These are phyloP conservation scores for Yasuhikotakia modesta DNA, from an alignment of 2,797 vertebrate genomes.

Conservation along the genomic window DNA sequence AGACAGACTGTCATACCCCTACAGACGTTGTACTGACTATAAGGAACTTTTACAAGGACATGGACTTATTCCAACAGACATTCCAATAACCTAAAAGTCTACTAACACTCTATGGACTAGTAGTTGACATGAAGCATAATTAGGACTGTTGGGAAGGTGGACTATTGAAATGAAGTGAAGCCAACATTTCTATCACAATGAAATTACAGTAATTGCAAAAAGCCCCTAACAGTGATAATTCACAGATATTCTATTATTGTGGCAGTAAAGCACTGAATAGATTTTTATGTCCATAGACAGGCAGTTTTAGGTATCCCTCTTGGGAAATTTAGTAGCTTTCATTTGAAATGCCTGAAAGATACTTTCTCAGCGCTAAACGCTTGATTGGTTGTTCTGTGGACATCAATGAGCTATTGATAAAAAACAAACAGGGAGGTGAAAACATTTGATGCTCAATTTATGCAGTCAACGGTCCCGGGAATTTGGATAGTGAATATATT, in stretches of 20 bases:
- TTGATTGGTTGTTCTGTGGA: conserved; percentile 65
- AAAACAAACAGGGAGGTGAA: conserved; percentile 59
- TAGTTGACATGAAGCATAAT: no score
- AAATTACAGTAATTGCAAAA: no score
- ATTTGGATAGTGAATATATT: conserved; percentile 52
- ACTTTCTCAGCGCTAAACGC: conserved; percentile 51
- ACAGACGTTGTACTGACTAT: no score
- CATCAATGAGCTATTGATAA: conserved; percentile 61
- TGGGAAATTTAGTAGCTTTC: conserved; percentile 16
- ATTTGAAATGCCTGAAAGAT: conserved; percentile 41
- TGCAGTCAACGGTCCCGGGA: conserved; percentile 65
- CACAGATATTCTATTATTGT: not conserved
- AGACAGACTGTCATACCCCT: no score
- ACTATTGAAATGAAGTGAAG: no score
- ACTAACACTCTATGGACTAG: no score
- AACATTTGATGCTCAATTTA: conserved; percentile 69
- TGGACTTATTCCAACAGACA: no score
- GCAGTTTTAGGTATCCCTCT: not conserved
- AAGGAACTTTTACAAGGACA: no score
- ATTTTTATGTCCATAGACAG: not conserved
- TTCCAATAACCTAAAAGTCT: no score
- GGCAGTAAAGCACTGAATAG: not conserved
- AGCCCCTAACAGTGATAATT: not conserved
- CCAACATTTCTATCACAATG: no score
- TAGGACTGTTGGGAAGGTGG: no score